A percentile compares a stretch with the other conserved stretches of the same genome.
phyloP scores from a whole-genome alignment of 30 jellyfish, hydroid and myxozoan species.

The Pelagia noctiluca region DNA sequence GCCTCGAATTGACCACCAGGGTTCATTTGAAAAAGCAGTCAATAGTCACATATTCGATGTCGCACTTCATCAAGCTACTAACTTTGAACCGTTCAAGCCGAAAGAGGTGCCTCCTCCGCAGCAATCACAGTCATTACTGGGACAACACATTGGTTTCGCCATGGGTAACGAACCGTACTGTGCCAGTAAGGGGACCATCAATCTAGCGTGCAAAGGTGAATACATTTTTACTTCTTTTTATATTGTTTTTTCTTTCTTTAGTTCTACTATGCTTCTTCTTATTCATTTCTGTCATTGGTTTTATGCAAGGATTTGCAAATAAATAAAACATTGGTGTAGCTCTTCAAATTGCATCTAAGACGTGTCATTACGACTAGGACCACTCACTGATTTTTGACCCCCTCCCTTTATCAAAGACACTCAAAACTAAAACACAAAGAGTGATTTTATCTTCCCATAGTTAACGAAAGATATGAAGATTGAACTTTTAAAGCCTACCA shows the following conservation, averaged over 20 bases:
- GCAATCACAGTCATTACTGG: constrained; percentile 7
- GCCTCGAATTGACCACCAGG: background rate
- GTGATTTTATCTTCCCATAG: no score
- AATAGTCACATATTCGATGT: constrained; percentile 51
- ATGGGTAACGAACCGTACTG: constrained; percentile 1
- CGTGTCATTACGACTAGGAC: background rate
- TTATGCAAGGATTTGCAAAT: background rate
- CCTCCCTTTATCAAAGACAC: no score
- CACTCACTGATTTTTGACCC: background rate
- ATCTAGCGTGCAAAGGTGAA: constrained; percentile 49
- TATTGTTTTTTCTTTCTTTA: background rate
- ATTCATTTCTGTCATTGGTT: background rate
- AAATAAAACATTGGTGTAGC: background rate
- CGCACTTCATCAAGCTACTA: constrained; percentile 37
- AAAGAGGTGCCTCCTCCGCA: background rate
- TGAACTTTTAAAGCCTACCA: no score
- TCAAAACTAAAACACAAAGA: no score
- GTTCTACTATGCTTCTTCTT: background rate
- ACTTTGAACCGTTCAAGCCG: constrained; percentile 22
- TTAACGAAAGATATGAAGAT: no score
- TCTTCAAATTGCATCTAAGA: background rate
- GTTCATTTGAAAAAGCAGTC: constrained; percentile 46
- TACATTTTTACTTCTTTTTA: background rate
- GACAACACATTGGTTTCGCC: background rate
- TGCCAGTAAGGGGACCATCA: constrained; percentile 3